Conservation (phyloP, 2,888 invertebrate genomes). For the Encarsia formosa region DNA sequence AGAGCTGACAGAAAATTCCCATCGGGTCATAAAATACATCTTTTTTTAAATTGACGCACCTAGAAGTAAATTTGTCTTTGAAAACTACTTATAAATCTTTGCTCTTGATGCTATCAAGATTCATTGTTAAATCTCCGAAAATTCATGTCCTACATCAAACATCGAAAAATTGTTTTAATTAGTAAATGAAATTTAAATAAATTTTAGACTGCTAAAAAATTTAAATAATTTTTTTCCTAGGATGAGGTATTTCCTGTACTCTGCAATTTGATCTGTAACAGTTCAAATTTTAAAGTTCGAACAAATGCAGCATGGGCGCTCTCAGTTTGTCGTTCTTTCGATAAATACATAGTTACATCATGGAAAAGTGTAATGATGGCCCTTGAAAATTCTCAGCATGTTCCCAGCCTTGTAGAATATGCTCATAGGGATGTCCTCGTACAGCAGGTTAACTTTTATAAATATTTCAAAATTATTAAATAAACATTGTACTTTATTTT, state of each 20-base stretch:
- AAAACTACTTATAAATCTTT: too few relatives aligned
- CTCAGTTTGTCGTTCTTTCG: slow-evolving; percentile 62
- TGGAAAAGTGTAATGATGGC: slow-evolving; percentile 73
- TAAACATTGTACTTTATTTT: slow-evolving; percentile 14
- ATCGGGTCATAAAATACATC: too few relatives aligned
- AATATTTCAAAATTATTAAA: background rate
- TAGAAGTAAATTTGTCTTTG: too few relatives aligned
- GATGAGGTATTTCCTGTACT: slow-evolving; percentile 63
- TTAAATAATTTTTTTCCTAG: slow-evolving; percentile 48
- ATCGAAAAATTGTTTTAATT: too few relatives aligned
- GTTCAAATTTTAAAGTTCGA: slow-evolving; percentile 84
- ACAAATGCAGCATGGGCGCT: slow-evolving; percentile 81
- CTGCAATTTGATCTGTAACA: slow-evolving; percentile 64
- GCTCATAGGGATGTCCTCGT: slow-evolving; percentile 81
- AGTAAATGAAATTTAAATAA: background rate
- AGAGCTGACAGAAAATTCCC: too few relatives aligned
- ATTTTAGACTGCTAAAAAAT: background rate
- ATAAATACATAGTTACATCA: slow-evolving; percentile 57
- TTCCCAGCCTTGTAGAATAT: slow-evolving; percentile 79
- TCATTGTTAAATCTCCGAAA: too few relatives aligned
- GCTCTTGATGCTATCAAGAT: too few relatives aligned
- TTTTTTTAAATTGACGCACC: too few relatives aligned
- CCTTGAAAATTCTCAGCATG: slow-evolving; percentile 72
- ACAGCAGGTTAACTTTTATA: slow-evolving; percentile 80
- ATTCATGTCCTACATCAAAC: too few relatives aligned